These are phyloP conservation scores for Ochotona curzoniae DNA, from an alignment of 2,113 vertebrate species.

Conservation along the genomic window DNA sequence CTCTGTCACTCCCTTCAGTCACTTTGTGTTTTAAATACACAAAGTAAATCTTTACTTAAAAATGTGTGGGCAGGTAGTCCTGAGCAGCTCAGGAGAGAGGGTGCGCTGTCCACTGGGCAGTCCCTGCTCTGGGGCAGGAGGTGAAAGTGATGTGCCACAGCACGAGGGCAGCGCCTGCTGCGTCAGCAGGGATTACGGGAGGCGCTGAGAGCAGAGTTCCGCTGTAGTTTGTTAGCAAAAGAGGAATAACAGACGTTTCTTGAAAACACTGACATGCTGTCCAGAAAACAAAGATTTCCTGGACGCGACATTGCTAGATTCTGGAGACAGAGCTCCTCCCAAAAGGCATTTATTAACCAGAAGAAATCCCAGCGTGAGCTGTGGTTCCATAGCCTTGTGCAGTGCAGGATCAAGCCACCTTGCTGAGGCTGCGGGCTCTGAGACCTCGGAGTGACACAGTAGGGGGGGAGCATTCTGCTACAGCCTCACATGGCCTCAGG, in stretches of 20 bases:
- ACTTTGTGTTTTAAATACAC: too few relatives aligned
- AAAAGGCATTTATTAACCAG: neutral
- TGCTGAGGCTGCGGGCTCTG: neutral
- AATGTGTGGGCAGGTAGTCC: too few relatives aligned
- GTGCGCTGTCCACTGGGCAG: neutral
- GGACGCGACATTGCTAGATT: neutral
- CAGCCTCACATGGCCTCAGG: too few relatives aligned
- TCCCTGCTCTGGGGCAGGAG: neutral
- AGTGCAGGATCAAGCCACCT: too few relatives aligned
- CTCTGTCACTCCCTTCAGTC: too few relatives aligned
- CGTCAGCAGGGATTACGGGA: neutral
- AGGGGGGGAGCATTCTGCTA: rapidly evolving
- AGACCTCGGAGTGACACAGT: neutral
- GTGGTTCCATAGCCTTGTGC: neutral
- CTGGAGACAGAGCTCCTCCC: neutral
- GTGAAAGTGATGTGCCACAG: too few relatives aligned
- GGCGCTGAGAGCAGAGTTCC: neutral
- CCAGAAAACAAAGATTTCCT: neutral
- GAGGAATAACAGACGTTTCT: neutral
- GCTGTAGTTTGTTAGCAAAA: neutral
- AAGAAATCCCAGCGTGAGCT: neutral
- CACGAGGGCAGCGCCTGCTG: neutral
- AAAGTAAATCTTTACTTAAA: too few relatives aligned
- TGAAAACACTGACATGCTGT: neutral
- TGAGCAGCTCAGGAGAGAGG: neutral